These are phyloP conservation scores for Ditula angustiorana DNA, from an alignment of 2,888 invertebrate species.

Conservation along the genomic window DNA sequence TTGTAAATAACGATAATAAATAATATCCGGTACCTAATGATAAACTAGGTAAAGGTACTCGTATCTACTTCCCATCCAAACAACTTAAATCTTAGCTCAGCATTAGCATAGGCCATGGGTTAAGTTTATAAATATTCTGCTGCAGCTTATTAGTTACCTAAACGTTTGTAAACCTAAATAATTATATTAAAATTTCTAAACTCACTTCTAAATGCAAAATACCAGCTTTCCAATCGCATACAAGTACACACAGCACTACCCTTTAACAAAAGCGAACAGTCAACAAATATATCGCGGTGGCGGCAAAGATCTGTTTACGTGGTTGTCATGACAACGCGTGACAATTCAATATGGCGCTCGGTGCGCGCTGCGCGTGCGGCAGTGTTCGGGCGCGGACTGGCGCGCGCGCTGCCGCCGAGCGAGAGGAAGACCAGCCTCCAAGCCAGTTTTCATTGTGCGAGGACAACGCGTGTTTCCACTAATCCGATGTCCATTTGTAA, in stretches of 20 bases:
- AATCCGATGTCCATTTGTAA: conserved; percentile 59
- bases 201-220: conserved; percentile 45
- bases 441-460: conserved; percentile 78
- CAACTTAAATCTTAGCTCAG: no score
- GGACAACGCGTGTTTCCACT: conserved; percentile 71
- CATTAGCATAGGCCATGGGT: no score
- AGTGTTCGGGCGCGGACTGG: conserved; percentile 76
- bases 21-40: no score
- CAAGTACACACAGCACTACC: conserved; percentile 44
- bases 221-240: conserved; percentile 26
- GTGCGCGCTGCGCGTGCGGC: conserved; percentile 79
- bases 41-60: no score
- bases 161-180: background rate
- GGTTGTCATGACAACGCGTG: conserved; percentile 80
- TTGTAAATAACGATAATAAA: no score
- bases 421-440: conserved; percentile 77
- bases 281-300: conserved; percentile 43
- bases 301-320: conserved; percentile 67
- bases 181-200: conserved; percentile 22
- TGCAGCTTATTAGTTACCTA: no score
- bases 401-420: conserved; percentile 70
- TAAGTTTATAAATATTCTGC: no score
- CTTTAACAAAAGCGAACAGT: conserved; percentile 41
- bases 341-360: conserved; percentile 73
- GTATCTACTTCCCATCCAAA: no score